Conservation (phyloP, 1,140 invertebrate genomes). For the Diachasma alloeum region DNA sequence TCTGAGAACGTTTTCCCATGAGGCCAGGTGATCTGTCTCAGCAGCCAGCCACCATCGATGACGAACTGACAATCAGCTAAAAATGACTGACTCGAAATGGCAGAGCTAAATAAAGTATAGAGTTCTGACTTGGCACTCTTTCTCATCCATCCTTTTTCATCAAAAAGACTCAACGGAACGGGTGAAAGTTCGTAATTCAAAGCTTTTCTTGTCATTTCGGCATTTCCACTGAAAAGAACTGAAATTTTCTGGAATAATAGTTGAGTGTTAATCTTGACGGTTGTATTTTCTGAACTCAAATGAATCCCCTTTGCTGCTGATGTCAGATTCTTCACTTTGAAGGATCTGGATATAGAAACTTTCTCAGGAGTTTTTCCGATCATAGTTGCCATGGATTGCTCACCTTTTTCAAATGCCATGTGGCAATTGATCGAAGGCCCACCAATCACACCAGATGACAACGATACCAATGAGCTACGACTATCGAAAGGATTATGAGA, state of each 20-base stretch:
- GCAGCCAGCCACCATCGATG: conserved; percentile 26
- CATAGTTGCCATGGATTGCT: conserved; percentile 21
- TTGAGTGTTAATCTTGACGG: conserved; percentile 38
- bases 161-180: conserved; percentile 47
- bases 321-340: conserved; percentile 28
- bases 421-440: conserved; percentile 55
- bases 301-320: conserved; percentile 16
- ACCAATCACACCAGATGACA: conserved; percentile 53
- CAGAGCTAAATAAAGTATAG: conserved; percentile 44
- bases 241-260: conserved; percentile 56
- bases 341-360: conserved; percentile 10
- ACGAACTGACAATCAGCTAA: conserved; percentile 44
- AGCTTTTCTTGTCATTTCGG: conserved; percentile 48
- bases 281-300: conserved; percentile 30
- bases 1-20: conserved; percentile 8
- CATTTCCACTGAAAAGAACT: conserved; percentile 31
- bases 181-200: conserved; percentile 54
- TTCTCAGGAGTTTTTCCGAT: conserved; percentile 22
- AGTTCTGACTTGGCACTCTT: conserved; percentile 52
- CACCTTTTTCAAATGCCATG: conserved; percentile 51
- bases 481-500: conserved; percentile 47
- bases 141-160: conserved; percentile 48
- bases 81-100: not conserved
- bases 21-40: conserved; percentile 24
- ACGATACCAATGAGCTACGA: conserved; percentile 45